Evolutionary conservation across 2,113 vertebrate species (phyloP).

Genomic region (Microcebus murinus): DNA sequence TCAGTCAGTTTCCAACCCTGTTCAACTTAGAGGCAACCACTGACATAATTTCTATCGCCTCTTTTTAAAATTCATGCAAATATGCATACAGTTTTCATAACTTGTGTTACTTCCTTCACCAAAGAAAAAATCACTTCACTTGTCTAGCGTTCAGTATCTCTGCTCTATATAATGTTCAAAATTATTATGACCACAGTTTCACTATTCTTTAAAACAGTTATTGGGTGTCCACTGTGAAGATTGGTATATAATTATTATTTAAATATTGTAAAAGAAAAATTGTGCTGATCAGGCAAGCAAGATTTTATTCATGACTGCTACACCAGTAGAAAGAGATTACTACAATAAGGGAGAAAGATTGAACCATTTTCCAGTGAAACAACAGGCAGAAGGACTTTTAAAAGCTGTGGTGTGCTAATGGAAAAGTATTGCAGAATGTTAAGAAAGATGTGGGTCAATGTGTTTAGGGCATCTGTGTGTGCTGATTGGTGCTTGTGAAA

Average conservation of each 20-base stretch:
- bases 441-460: neutral
- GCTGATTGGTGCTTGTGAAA: neutral
- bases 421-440: neutral
- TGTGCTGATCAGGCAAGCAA: neutral
- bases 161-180: neutral
- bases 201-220: neutral
- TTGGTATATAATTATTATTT: neutral
- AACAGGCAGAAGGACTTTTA: neutral
- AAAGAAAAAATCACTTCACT: neutral
- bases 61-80: neutral
- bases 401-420: neutral
- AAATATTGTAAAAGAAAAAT: neutral
- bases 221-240: too few relatives aligned
- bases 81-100: neutral
- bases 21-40: neutral
- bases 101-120: neutral
- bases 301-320: neutral
- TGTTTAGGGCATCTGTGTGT: too few relatives aligned
- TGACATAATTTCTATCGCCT: neutral
- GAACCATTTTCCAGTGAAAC: neutral
- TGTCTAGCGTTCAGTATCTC: neutral
- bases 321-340: neutral
- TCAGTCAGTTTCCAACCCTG: neutral
- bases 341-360: neutral
- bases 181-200: neutral